Base-by-base conservation (phyloP, 1,140 invertebrate species). In the Apocrypta bakeri region DNA sequence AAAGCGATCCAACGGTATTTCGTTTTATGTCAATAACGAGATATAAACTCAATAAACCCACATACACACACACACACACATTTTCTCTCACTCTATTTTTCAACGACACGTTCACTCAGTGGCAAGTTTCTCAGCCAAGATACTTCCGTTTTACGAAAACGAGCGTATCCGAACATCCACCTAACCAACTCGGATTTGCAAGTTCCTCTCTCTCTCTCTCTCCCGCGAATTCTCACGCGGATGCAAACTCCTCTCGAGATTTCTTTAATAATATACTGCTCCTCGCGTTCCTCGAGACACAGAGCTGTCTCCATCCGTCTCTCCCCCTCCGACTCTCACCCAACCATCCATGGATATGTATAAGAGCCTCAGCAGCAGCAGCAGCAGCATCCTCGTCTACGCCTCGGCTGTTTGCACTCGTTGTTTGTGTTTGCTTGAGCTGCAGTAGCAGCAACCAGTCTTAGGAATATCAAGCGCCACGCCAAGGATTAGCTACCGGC, bases 381-480 rank as follows among this genome's bases (percentile, higher is more conserved):
- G 42, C 42, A 48, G 42, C 42, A 48, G 48, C 48, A 56, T 29
- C 68, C 31, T 31, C 27, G 27, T 33, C 68, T 71, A 12, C 17
- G 68, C 64, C 25, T 66, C 33, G 75, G 21, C 75, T 66, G 12
- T 42, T 27, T 42, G 29, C n/a, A 24, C 63, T n/a, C 24, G 33
- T 2, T 68, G 61, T 75, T 81, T 75, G 72, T 81, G 72, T 75
- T 81, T 75, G 72, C 61, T 21, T 56, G 48, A 1, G 48, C 48
- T 17, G 21, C 6, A 21, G 48, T 21, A 56, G 48, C 48, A 56
- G 48, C 48, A 56, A 29, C 48, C 12, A 81, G 73, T 71, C 37
- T 73, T 42, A 73, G 74, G 66, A 76, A 72, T 82, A 82, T 82
- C 81, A 73, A 82, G 68, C 80, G 80, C 64, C 33, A 24, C 12